These are phyloP conservation scores for Varanus komodoensis DNA, from an alignment of 2,113 vertebrate genomes.

Conservation along the genomic window DNA sequence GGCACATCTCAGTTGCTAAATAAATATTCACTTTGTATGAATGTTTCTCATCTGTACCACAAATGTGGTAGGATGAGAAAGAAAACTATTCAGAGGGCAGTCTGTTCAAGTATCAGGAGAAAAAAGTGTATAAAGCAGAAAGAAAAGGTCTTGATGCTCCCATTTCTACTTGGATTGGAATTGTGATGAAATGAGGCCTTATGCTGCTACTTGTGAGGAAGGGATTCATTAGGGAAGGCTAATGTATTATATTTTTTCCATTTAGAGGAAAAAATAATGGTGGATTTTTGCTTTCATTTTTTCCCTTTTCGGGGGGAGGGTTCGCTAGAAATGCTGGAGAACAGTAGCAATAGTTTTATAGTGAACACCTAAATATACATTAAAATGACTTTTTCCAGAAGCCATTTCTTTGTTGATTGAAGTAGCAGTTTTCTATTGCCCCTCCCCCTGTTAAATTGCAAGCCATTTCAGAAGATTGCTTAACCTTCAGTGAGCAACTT, in stretches of 20 bases:
- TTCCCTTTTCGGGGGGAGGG: too few species aligned
- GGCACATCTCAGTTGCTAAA: background rate
- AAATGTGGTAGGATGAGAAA: background rate
- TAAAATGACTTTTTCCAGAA: background rate
- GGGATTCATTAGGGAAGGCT: background rate
- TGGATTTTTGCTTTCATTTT: background rate
- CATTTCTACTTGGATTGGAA: background rate
- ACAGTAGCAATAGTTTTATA: background rate
- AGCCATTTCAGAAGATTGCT: background rate
- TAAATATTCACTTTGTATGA: constrained; percentile 27
- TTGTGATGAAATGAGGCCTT: background rate
- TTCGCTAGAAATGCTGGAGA: background rate
- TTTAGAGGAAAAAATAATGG: background rate
- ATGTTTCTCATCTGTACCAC: constrained; percentile 10
- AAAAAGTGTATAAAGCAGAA: background rate
- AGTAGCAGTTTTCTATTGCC: background rate
- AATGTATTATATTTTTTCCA: background rate
- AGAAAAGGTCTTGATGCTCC: background rate
- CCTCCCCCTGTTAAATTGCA: background rate
- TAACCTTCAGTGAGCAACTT: background rate
- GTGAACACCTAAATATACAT: background rate
- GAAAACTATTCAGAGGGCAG: background rate
- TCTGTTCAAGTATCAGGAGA: background rate
- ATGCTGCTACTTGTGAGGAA: background rate
- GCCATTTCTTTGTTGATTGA: too few species aligned